Evolutionary conservation across 2,113 vertebrate species (phyloP).

Genomic region (Elgaria multicarinata): DNA sequence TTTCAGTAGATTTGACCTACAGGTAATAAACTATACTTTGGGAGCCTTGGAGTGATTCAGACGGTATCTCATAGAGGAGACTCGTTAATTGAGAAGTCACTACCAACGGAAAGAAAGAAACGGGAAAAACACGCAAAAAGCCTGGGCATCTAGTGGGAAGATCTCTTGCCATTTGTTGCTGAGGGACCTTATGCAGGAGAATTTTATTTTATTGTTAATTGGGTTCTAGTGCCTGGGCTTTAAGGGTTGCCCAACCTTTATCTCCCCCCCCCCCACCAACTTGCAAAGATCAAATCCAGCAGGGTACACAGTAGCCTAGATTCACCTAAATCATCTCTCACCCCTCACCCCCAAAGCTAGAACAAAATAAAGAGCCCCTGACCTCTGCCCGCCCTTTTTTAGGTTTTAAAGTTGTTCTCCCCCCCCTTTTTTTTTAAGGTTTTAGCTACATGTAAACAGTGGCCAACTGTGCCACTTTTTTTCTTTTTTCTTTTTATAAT

Average conservation of each 20-base stretch:
- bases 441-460: conserved; percentile 65
- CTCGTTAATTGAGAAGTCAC: background rate
- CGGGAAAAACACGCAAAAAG: background rate
- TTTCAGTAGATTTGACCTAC: background rate
- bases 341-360: conserved; percentile 39
- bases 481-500: conserved; percentile 72
- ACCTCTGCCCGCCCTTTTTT: background rate
- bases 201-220: background rate
- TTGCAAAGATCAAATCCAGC: conserved; percentile 13
- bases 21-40: background rate
- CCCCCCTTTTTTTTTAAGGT: conserved; percentile 23
- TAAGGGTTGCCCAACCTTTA: background rate
- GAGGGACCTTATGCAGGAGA: background rate
- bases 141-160: background rate
- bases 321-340: conserved; percentile 4
- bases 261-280: no score
- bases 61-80: no score
- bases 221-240: no score
- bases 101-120: background rate
- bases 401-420: no score
- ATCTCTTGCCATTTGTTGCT: background rate
- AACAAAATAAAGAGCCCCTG: conserved; percentile 58
- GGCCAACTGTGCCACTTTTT: conserved; percentile 64
- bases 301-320: background rate
- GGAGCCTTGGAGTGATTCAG: no score